phyloP scores from a whole-genome alignment of 2,888 invertebrate species.

The Stratiomys singularior region DNA sequence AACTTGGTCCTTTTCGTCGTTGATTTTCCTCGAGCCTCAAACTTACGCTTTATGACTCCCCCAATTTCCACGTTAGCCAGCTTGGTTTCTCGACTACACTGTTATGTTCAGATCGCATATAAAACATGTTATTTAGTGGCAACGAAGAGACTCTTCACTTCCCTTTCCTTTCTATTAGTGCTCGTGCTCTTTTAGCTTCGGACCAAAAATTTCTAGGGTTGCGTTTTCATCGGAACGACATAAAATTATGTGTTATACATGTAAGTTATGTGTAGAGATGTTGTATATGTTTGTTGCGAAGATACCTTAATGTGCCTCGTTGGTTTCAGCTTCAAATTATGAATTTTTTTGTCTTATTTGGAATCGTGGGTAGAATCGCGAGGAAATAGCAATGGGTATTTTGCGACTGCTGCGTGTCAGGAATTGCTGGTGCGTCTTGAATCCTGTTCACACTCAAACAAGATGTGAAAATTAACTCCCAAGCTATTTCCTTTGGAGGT shows the following conservation, averaged over 20 bases:
- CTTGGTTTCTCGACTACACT: not conserved
- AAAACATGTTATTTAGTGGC: constrained; percentile 33
- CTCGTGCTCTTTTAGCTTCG: constrained; percentile 22
- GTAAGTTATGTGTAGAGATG: not conserved
- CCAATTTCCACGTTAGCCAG: not conserved
- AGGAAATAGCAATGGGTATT: not conserved
- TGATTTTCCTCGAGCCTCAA: not conserved
- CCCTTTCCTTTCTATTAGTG: constrained; percentile 7
- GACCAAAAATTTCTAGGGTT: not conserved
- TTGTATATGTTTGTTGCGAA: not conserved
- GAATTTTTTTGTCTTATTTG: not conserved
- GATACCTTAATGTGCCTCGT: constrained; percentile 4
- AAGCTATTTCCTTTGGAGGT: not conserved
- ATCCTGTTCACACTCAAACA: not conserved
- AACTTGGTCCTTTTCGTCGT: not conserved
- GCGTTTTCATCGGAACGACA: not conserved
- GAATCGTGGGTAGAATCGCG: not conserved
- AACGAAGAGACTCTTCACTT: not conserved
- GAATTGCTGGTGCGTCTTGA: not conserved
- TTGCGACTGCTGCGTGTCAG: not conserved
- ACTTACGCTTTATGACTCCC: not conserved
- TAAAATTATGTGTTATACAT: constrained; percentile 36
- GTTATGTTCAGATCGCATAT: constrained; percentile 14
- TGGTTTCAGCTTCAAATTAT: constrained; percentile 29
- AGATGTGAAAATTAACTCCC: constrained; percentile 4